Percentiles rank a stretch among this genome's conserved stretches.
These are phyloP conservation scores for Anoplopoma fimbria DNA, from an alignment of 2,113 vertebrate species.

Conservation along the genomic window DNA sequence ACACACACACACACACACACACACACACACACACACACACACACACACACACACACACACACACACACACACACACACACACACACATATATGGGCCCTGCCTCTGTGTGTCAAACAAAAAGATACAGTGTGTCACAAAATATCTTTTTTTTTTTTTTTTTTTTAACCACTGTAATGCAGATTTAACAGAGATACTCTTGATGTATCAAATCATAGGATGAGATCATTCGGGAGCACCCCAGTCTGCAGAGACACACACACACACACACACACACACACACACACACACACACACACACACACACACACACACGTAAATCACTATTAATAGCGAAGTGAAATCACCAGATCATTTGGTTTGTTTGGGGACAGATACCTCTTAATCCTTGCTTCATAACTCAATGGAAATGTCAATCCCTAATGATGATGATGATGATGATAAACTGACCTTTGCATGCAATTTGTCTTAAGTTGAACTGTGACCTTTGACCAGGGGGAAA, in stretches of 20 bases:
- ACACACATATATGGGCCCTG: conserved; percentile 37
- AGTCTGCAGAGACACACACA: conserved; percentile 13
- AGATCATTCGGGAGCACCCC: conserved; percentile 76
- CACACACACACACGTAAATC: conserved; percentile 23
- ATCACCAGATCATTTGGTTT: conserved; percentile 60
- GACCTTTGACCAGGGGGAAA: conserved; percentile 11
- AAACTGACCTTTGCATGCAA: background rate
- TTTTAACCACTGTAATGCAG: too few relatives aligned
- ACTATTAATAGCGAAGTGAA: conserved; percentile 72
- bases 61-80: background rate
- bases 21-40: background rate
- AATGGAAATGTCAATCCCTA: conserved; percentile 39
- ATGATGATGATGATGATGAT: conserved; percentile 6
- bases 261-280: conserved; percentile 21
- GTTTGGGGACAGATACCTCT: conserved; percentile 42
- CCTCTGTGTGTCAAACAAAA: conserved; percentile 27
- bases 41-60: background rate
- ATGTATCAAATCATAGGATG: conserved; percentile 76
- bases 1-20: background rate
- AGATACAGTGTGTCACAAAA: background rate
- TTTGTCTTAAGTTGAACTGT: conserved; percentile 1
- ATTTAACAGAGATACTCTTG: conserved; percentile 70
- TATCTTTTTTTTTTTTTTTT: too few relatives aligned
- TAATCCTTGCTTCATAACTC: conserved; percentile 38
- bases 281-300: conserved; percentile 29